Evolutionary conservation across 2,113 vertebrate species (phyloP), one percentile per base, ranked within the genome.

Genomic region (Cettia cetti): DNA sequence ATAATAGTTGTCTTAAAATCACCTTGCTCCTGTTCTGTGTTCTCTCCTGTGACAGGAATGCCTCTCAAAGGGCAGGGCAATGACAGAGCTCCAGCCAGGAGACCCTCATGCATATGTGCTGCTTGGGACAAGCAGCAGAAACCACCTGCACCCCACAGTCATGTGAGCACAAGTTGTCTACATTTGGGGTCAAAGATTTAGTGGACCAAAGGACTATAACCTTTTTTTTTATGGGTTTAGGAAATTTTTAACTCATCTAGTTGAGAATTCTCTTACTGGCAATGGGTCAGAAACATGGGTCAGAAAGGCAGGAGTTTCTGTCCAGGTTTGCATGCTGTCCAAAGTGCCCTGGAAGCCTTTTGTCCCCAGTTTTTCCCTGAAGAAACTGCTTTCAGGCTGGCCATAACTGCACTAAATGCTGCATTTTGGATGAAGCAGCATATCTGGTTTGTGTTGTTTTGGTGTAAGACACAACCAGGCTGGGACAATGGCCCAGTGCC

Each of bases 1-100:
- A 81, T 93, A 93, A 79, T 75, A 54, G 52, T 49, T 24, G 24
- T 50, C 74, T 86, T 84, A 83, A 93, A 96, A 92, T 76, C 56
- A 28, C 37, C 52, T 49, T 77, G 64, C 39, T 93, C 26, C 40
- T 65, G 27, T 60, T 94, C 82, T 75, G 69, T 18, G 31, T 52
- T 83, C 45, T 30, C 60, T 54, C 50, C 82, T 74, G 56, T 26
- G 64, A 35, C 10, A 68, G 64, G 53, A 93, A 60, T 0, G 0
- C 10, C 2, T 5, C 42, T 33, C 26, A 12, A 80, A 92, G 93
- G 30, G 26, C 18, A 75, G 60, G 11, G n/a, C 35, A 23, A 9
- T 40, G 45, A 16, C 56, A 35, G 9, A 24, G 21, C 40, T 79
- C 16, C 63, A n/a, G 47, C 44, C 1, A 8, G 56, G 44, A 70